Conservation (phyloP, 2,888 invertebrate species). For the Ligdia adustata region DNA sequence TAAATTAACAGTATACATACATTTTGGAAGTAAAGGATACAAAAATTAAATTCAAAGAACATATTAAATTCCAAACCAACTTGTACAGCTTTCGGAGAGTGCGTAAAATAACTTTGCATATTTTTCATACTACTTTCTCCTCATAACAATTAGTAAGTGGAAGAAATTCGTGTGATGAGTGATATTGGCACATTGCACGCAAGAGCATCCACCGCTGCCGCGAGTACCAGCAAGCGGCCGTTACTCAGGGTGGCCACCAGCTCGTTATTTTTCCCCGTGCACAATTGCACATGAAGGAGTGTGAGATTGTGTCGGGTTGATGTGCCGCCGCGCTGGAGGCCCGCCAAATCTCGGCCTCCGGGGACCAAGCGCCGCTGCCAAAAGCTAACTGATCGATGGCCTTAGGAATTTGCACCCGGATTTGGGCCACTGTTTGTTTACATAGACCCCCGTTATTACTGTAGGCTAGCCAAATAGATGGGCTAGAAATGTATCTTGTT, state of each 20-base stretch:
- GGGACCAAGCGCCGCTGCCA: slow-evolving; percentile 53
- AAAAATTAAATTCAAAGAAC: too few relatives aligned
- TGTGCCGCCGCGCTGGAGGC: slow-evolving; percentile 50
- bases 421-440: slow-evolving; percentile 37
- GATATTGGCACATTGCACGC: too few relatives aligned
- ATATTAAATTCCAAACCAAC: too few relatives aligned
- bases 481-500: slow-evolving; percentile 12
- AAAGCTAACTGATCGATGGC: slow-evolving; percentile 60
- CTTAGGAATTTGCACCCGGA: slow-evolving; percentile 52
- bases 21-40: too few relatives aligned
- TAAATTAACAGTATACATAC: too few relatives aligned
- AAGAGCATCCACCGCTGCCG: too few relatives aligned
- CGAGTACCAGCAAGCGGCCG: not conserved
- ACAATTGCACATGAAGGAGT: slow-evolving; percentile 50
- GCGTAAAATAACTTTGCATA: too few relatives aligned
- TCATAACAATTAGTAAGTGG: too few relatives aligned
- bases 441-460: slow-evolving; percentile 23
- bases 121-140: too few relatives aligned
- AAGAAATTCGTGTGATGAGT: too few relatives aligned
- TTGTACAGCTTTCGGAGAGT: too few relatives aligned
- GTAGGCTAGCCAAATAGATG: slow-evolving; percentile 17
- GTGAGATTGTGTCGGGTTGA: slow-evolving; percentile 55
- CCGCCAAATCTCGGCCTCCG: slow-evolving; percentile 53
- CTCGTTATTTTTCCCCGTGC: slow-evolving; percentile 47
- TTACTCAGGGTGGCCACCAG: slow-evolving; percentile 9